Evolutionary conservation across 2,888 invertebrate genomes (phyloP), one percentile per base, ranked within the genome.

Genomic region (Hedychridium roseum): DNA sequence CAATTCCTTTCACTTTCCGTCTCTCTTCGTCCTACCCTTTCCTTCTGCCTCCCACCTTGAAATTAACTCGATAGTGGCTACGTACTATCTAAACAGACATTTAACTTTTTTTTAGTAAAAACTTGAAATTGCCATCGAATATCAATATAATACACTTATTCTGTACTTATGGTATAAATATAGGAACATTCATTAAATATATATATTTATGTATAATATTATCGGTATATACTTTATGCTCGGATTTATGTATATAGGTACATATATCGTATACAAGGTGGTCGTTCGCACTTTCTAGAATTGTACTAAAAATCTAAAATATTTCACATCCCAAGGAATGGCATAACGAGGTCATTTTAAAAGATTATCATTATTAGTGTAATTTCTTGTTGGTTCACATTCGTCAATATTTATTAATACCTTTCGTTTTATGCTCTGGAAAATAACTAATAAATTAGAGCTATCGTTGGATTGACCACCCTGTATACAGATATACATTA

Each of bases 121-220:
- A 76, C 68, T 69, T 76, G 68, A 75, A 77, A 72, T 76, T 72
- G 70, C 76, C 77, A 76, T 70, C 70, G 66, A 78, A 76, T 77
- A 78, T 73, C 65, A 68, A 73, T 76, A 74, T 69, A 66, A 63
- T 76, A 78, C 75, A 75, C 71, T 73, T 74, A 75, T 64, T 70
- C 70, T 61, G 60, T 71, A 68, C 73, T 74, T 76, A 74, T 62
- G 69, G 72, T 76, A 76, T 72, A 78, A 78, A 78, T 78, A 78
- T 78, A 78, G 78, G 77, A 78, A 78, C 78, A 78, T 78, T 77
- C 74, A 78, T 78, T 77, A 77, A 78, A 78, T 78, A 78, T 76
- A 76, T 75, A 69, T 71, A 67, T 50, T 50, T 56, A 62, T 61
- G 67, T 70, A 64, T 70, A 62, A 62, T 70, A 63, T 64, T 68